phyloP scores from a whole-genome alignment of 2,888 invertebrate genomes.

The Morpho deidamia region DNA sequence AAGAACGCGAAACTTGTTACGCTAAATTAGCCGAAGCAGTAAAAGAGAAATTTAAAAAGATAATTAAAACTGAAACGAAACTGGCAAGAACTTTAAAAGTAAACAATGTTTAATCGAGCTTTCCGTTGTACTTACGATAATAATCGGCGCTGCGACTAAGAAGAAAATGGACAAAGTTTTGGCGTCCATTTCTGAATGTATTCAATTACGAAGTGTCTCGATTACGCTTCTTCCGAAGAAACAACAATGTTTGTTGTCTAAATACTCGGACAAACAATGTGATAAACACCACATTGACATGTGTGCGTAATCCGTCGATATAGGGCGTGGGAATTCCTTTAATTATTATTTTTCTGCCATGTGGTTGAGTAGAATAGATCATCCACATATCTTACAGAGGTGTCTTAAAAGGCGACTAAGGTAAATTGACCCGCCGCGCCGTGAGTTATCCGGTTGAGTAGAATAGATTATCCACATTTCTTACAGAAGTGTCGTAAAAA shows the following conservation, averaged over 20 bases:
- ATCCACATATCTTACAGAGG: no score
- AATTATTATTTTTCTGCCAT: no score
- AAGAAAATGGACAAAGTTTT: slow-evolving; percentile 32
- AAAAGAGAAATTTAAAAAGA: neutral
- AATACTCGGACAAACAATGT: slow-evolving; percentile 20
- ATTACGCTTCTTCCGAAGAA: slow-evolving; percentile 18
- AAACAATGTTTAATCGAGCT: slow-evolving; percentile 13
- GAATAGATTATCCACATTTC: no score
- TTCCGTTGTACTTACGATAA: slow-evolving; percentile 34
- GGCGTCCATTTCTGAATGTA: slow-evolving; percentile 37
- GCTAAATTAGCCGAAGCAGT: neutral
- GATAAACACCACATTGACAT: slow-evolving; percentile 7
- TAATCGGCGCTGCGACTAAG: slow-evolving; percentile 32
- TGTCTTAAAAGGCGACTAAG: no score
- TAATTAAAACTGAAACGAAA: slow-evolving; percentile 15
- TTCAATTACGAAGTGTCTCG: slow-evolving; percentile 24
- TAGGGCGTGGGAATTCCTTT: no score
- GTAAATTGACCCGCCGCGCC: no score
- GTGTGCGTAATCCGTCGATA: no score
- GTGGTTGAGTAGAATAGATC: no score
- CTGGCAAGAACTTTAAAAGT: slow-evolving; percentile 1
- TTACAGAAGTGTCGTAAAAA: no score
- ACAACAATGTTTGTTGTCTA: slow-evolving; percentile 24
- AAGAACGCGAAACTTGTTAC: no score
- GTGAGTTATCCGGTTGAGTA: no score